Percentiles rank a stretch among this genome's conserved stretches.
Evolutionary conservation across 2,797 vertebrate species (phyloP).

Genomic region (Holocentrus rufus): DNA sequence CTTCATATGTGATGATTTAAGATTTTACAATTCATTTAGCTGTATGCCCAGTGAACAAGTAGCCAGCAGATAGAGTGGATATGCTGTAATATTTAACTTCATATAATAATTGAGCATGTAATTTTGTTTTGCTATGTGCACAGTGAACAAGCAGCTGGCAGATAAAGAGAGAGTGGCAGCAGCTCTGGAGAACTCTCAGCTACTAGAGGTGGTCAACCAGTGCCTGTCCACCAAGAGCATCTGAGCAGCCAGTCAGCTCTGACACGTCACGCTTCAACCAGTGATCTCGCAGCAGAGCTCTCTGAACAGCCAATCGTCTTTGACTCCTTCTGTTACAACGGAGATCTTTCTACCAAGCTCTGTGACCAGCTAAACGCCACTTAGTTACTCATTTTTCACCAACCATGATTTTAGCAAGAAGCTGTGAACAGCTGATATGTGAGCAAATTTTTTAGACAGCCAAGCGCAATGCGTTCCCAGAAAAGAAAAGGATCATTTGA

Average conservation of each 20-base stretch:
- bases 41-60: too few species aligned
- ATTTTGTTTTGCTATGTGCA: conserved; percentile 16
- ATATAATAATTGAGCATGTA: neutral
- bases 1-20: too few species aligned
- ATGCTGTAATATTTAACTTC: neutral
- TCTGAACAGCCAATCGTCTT: neutral
- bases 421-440: neutral
- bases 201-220: conserved; percentile 98
- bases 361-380: neutral
- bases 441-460: neutral
- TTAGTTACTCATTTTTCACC: neutral
- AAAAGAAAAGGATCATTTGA: neutral
- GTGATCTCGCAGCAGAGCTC: neutral
- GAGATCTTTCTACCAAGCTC: neutral
- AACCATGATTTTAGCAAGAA: neutral
- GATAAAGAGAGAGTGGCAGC: conserved; percentile 98
- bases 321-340: neutral
- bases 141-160: conserved; percentile 97
- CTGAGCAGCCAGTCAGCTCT: neutral
- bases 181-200: conserved; percentile 94
- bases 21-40: too few species aligned
- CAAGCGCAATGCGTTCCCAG: neutral
- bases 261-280: neutral
- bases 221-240: conserved; percentile 68
- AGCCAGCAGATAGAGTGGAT: too few species aligned